phyloP scores from a whole-genome alignment of 2,797 vertebrate species.

The Lophotriccus pileatus region DNA sequence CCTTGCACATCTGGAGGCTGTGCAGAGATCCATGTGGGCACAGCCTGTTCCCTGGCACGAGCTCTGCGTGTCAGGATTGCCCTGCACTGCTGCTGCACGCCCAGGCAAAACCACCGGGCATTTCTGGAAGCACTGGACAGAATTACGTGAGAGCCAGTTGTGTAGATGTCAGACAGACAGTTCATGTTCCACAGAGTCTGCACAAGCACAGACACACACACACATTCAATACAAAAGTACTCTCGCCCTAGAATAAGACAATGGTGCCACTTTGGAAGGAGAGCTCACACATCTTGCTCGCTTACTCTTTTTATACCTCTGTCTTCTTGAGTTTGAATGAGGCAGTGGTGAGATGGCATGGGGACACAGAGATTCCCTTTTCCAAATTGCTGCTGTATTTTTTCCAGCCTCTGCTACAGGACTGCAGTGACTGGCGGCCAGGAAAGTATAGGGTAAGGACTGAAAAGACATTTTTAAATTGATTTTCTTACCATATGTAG shows the following conservation, averaged over 20 bases:
- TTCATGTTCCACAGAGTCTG: neutral
- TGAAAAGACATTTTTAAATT: neutral
- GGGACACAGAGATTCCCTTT: neutral
- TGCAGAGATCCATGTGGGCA: neutral
- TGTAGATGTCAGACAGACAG: neutral
- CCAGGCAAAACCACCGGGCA: neutral
- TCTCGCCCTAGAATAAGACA: neutral
- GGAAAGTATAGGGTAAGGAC: neutral
- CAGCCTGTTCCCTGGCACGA: neutral
- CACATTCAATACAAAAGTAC: neutral
- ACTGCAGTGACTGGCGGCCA: neutral
- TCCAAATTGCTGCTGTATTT: neutral
- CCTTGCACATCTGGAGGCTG: neutral
- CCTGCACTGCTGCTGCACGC: no score
- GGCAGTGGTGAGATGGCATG: neutral
- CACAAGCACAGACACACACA: neutral
- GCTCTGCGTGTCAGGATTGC: neutral
- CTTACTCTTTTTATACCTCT: neutral
- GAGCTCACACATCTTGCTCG: neutral
- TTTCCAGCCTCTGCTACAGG: neutral
- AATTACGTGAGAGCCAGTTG: neutral
- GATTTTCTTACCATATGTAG: neutral
- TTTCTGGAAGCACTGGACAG: neutral
- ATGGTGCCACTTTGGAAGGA: neutral
- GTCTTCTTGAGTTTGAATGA: neutral